A percentile compares a stretch with the other conserved stretches of the same genome.
phyloP scores from a whole-genome alignment of 2,113 vertebrate species.

The Thamnophis sirtalis region DNA sequence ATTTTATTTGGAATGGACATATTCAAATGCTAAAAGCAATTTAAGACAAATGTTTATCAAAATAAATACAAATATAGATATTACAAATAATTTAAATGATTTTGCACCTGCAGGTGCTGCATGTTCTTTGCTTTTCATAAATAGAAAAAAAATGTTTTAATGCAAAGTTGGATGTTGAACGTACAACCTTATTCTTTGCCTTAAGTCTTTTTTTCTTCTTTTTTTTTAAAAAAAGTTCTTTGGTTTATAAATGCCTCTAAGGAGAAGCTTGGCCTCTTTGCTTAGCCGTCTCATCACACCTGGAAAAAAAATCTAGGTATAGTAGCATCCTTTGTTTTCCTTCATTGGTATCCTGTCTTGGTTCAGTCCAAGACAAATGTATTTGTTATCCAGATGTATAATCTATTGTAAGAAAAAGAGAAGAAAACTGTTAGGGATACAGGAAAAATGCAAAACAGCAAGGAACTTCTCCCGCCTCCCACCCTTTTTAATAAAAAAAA shows the following conservation, averaged over 20 bases:
- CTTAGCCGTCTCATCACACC: conserved; percentile 47
- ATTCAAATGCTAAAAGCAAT: conserved; percentile 63
- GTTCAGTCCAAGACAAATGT: conserved; percentile 63
- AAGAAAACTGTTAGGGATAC: conserved; percentile 23
- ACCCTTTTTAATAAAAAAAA: no score
- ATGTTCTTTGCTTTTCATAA: conserved; percentile 57
- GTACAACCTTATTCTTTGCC: conserved; percentile 28
- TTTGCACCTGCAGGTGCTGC: conserved; percentile 55
- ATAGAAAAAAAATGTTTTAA: conserved; percentile 52
- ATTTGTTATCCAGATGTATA: conserved; percentile 54
- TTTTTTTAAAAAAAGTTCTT: conserved; percentile 41
- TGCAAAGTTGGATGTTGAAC: conserved; percentile 40
- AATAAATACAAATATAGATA: conserved; percentile 90
- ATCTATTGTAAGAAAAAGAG: conserved; percentile 29
- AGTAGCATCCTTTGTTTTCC: conserved; percentile 57
- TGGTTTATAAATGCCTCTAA: conserved; percentile 60
- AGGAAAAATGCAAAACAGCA: not conserved
- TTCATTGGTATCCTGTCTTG: conserved; percentile 63
- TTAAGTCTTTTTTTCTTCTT: conserved; percentile 44
- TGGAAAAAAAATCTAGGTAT: conserved; percentile 53
- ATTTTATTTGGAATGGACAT: conserved; percentile 73
- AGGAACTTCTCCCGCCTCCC: no score
- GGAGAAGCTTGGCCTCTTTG: conserved; percentile 56
- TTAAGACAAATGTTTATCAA: conserved; percentile 75
- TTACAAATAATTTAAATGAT: conserved; percentile 85